These are phyloP conservation scores for Lucinisca nassula DNA, from an alignment of 2,888 invertebrate genomes.

Conservation along the genomic window DNA sequence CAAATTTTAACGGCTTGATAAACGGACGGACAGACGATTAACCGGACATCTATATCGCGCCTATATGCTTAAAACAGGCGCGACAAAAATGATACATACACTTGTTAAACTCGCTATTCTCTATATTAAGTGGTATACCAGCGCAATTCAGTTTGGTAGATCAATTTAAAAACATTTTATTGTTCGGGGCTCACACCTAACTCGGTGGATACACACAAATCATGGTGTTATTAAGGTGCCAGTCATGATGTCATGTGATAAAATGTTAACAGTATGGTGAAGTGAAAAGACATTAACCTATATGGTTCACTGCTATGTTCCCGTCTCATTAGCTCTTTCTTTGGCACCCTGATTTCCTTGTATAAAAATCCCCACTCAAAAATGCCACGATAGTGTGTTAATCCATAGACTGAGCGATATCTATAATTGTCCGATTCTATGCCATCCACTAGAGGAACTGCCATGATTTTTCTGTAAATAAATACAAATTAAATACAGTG, in stretches of 20 bases:
- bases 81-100: neutral
- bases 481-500: too few species aligned
- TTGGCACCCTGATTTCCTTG: conserved; percentile 98
- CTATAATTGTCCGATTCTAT: conserved; percentile 98
- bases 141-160: too few species aligned
- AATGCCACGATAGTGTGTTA: conserved; percentile 96
- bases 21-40: neutral
- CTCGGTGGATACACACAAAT: too few species aligned
- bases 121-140: too few species aligned
- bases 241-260: too few species aligned
- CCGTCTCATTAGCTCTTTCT: conserved; percentile 93
- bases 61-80: neutral
- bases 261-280: too few species aligned
- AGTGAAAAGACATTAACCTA: too few species aligned
- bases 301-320: conserved; percentile 97
- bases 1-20: neutral
- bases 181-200: too few species aligned
- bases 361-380: conserved; percentile 99
- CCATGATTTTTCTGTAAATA: conserved; percentile 96
- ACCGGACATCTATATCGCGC: neutral
- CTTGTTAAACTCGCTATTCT: too few species aligned
- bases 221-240: too few species aligned
- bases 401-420: conserved; percentile 96
- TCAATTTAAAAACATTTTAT: too few species aligned
- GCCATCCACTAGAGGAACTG: conserved; percentile 99